A percentile compares a stretch with the other conserved stretches of the same genome.
Evolutionary conservation across 2,888 invertebrate genomes (phyloP).

Genomic region (Agonopterix alstromeriana): DNA sequence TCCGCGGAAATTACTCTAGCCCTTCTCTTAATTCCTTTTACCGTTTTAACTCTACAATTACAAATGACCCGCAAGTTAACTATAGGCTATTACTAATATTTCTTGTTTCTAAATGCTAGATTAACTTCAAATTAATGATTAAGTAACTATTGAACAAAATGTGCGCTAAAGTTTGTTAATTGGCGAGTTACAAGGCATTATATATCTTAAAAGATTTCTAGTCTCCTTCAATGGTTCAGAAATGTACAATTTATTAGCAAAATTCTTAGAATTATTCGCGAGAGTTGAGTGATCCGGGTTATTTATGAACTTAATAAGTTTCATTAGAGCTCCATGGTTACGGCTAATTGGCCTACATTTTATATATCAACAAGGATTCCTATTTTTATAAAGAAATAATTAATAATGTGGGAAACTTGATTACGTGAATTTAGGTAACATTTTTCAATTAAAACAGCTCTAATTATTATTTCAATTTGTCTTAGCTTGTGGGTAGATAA

Average conservation of each 20-base stretch:
- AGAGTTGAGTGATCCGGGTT: constrained; percentile 18
- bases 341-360: constrained; percentile 47
- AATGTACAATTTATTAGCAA: constrained; percentile 24
- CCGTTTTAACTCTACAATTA: constrained; percentile 37
- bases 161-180: constrained; percentile 24
- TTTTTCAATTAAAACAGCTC: neutral
- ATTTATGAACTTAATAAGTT: constrained; percentile 26
- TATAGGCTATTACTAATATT: constrained; percentile 22
- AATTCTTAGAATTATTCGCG: constrained; percentile 25
- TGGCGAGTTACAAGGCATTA: constrained; percentile 14
- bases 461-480: neutral
- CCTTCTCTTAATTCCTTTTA: constrained; percentile 29
- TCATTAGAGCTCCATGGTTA: constrained; percentile 27
- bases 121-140: constrained; percentile 19
- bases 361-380: constrained; percentile 13
- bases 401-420: constrained; percentile 2
- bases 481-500: neutral
- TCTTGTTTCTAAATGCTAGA: constrained; percentile 28
- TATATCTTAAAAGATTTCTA: constrained; percentile 7
- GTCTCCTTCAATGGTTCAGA: constrained; percentile 9
- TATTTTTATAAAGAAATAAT: neutral
- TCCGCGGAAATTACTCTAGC: constrained; percentile 8
- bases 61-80: constrained; percentile 27
- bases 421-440: neutral
- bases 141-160: constrained; percentile 14